Conservation (phyloP, 2,113 vertebrate genomes). For the Clarias macrocephalus region DNA sequence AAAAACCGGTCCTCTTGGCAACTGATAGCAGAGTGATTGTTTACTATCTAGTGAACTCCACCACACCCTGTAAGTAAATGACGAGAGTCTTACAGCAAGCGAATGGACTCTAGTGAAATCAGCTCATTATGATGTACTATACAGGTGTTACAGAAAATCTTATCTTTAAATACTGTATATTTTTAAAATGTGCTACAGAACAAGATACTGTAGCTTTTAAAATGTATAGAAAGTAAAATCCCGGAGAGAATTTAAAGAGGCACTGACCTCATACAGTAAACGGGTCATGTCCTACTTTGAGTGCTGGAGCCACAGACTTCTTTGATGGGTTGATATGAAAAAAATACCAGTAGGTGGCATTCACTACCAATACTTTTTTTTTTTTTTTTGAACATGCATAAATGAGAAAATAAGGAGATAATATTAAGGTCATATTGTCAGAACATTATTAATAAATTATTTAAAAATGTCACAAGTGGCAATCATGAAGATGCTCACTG, state of each 20-base stretch:
- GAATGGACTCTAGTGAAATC: background rate
- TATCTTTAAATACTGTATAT: background rate
- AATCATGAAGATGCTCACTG: too few species aligned
- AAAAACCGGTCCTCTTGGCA: background rate
- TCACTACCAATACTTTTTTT: background rate
- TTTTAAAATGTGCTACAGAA: background rate
- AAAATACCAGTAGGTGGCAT: slow-evolving; percentile 38
- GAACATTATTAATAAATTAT: too few species aligned
- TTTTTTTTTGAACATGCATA: background rate
- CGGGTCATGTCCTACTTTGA: background rate
- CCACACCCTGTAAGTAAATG: slow-evolving; percentile 24
- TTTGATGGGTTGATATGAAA: background rate
- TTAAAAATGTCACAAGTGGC: too few species aligned
- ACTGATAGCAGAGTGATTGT: background rate
- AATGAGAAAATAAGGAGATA: too few species aligned
- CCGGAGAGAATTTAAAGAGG: background rate
- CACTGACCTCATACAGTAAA: background rate
- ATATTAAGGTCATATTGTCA: background rate
- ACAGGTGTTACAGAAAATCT: background rate
- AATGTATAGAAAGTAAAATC: background rate
- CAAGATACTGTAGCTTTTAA: background rate
- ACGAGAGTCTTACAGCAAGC: background rate
- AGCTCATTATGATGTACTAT: background rate
- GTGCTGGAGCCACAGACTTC: background rate
- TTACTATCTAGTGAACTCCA: slow-evolving; percentile 8